Evolutionary conservation across 2,888 invertebrate genomes (phyloP).

Genomic region (Malachius bipustulatus): DNA sequence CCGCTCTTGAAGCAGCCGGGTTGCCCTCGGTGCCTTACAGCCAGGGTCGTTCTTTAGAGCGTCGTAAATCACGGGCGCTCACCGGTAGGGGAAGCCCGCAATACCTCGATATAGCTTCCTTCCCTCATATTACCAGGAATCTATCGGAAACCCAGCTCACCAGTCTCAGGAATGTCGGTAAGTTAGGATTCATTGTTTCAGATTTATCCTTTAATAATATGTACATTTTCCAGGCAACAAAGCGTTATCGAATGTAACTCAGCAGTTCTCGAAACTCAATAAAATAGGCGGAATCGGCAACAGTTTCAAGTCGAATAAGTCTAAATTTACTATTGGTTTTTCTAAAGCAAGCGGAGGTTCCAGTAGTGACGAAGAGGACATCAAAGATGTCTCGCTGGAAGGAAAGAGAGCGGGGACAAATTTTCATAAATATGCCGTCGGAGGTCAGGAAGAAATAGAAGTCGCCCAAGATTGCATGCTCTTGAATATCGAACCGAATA

Average conservation of each 20-base stretch:
- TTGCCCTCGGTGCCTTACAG: constrained; percentile 53
- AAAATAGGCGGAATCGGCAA: constrained; percentile 56
- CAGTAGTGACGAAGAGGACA: constrained; percentile 47
- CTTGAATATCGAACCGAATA: constrained; percentile 37
- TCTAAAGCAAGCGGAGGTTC: constrained; percentile 36
- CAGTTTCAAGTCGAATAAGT: constrained; percentile 37
- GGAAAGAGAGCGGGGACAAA: too few species aligned
- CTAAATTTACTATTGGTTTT: constrained; percentile 43
- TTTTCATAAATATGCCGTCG: too few species aligned
- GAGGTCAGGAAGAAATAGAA: constrained; percentile 32
- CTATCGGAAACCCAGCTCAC: constrained; percentile 82
- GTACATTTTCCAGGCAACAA: constrained; percentile 53
- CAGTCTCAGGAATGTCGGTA: constrained; percentile 63
- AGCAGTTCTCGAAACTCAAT: constrained; percentile 76
- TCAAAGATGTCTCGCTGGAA: too few species aligned
- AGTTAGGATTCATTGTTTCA: constrained; percentile 23
- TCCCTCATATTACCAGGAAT: constrained; percentile 60
- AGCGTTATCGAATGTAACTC: constrained; percentile 74
- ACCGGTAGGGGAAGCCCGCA: constrained; percentile 40
- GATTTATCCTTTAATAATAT: background rate
- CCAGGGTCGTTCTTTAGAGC: constrained; percentile 58
- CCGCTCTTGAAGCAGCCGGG: constrained; percentile 64
- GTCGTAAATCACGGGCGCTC: constrained; percentile 49
- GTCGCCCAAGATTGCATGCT: too few species aligned
- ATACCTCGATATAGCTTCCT: constrained; percentile 49